Conservation (phyloP, 2,888 invertebrate species). For the Patella pellucida region DNA sequence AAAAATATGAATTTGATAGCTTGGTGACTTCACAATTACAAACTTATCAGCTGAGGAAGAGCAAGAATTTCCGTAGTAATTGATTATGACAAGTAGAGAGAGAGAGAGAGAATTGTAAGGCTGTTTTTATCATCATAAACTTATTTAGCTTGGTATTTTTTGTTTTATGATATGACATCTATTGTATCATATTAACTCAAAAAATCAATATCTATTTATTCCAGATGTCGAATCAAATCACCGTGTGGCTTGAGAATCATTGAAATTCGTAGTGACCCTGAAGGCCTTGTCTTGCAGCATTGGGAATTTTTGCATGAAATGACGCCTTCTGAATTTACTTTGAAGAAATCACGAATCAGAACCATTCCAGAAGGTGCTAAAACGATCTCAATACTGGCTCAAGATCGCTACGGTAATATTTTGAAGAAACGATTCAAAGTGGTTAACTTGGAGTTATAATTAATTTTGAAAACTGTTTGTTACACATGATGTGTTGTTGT, state of each 20-base stretch:
- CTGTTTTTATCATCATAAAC: not conserved
- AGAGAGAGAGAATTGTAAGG: not conserved
- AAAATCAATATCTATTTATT: constrained; percentile 8
- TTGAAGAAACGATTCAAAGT: constrained; percentile 61
- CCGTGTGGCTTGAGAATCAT: constrained; percentile 60
- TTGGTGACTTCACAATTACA: no score
- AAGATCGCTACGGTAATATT: constrained; percentile 65
- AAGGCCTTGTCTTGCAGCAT: constrained; percentile 67
- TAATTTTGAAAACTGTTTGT: no score
- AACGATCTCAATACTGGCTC: constrained; percentile 56
- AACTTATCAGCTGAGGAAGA: no score
- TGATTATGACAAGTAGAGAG: not conserved
- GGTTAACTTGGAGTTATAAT: constrained; percentile 46
- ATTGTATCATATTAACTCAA: not conserved
- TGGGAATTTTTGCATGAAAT: constrained; percentile 66
- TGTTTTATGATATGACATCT: not conserved
- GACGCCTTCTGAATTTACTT: constrained; percentile 58
- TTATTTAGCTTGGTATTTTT: not conserved
- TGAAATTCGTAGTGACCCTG: constrained; percentile 64
- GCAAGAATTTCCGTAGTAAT: no score
- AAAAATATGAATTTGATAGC: no score
- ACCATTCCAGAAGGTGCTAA: constrained; percentile 49
- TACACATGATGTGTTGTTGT: no score
- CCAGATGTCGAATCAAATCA: constrained; percentile 50
- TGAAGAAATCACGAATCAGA: constrained; percentile 51